Evolutionary conservation across 53 echinoderm and acorn worm genomes (phyloP).

Genomic region (Mesocentrotus franciscanus): DNA sequence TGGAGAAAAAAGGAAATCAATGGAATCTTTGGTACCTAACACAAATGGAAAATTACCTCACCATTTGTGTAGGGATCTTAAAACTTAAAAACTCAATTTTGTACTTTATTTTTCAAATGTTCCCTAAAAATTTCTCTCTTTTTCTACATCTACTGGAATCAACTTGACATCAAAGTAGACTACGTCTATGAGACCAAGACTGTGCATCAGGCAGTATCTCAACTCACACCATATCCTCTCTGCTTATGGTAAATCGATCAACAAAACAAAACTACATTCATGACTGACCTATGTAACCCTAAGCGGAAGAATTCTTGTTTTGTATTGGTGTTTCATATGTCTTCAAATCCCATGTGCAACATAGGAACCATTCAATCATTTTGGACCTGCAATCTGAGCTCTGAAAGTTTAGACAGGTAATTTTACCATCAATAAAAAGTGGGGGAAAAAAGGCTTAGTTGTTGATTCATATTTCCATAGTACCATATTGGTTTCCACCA

Average conservation of each 20-base stretch:
- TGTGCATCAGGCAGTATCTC: neutral
- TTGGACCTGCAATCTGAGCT: neutral
- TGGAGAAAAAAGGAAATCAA: too few relatives aligned
- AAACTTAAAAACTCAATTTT: neutral
- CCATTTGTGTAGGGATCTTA: neutral
- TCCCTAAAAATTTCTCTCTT: neutral
- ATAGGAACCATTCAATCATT: neutral
- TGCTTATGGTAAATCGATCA: neutral
- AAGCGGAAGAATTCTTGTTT: constrained; percentile 6
- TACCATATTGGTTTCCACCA: too few relatives aligned
- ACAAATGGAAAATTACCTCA: too few relatives aligned
- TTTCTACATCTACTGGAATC: neutral
- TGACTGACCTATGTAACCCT: neutral
- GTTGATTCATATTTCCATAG: too few relatives aligned
- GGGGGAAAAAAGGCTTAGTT: too few relatives aligned
- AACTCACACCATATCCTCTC: neutral
- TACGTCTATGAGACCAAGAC: neutral
- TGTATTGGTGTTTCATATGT: neutral
- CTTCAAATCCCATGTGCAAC: neutral
- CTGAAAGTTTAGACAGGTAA: neutral
- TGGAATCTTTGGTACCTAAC: too few relatives aligned
- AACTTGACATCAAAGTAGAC: neutral
- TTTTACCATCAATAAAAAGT: too few relatives aligned
- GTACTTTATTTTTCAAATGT: neutral
- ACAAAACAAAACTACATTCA: neutral